Base-by-base conservation (phyloP, 2,113 vertebrate species). In the Pycnonotus jocosus region DNA sequence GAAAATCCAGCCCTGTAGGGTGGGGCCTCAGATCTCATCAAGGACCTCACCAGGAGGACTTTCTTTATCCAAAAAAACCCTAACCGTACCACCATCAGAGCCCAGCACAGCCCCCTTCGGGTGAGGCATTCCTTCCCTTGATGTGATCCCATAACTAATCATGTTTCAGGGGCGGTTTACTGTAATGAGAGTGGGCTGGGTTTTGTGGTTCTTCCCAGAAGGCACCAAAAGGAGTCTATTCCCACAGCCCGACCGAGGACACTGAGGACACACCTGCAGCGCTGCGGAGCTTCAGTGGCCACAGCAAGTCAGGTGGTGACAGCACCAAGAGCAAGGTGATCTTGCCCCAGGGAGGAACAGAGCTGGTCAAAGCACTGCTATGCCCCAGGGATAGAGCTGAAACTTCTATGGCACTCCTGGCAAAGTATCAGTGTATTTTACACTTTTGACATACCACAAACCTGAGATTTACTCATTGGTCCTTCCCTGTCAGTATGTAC, bases 281-380 rank as follows among this genome's bases (percentile, higher is more conserved):
- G 2, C 30, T 74, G 61, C 3, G 4, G 40, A 31, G 22, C 27
- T 42, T 66, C 0, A 0, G 33, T 54, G 79, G 14, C 40, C 62
- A 7, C 64, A 54, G 76, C 25, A 50, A 37, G 22, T 7, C 38
- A 28, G 44, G 60, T 20, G 23, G 38, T 85, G 42, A 81, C 42
- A 74, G 25, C 51, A 61, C 30, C 3, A 0, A 42, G 33, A 28
- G 22, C 47, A 76, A 56, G 42, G 20, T 35, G 50, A 22, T n/a
- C 42, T 58, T 6, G 0, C 15, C 22, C 21, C 0, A 0, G 18
- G 24, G 35, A 65, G 48, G 15, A 61, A 37, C 1, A 2, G 69
- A 30, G n/a, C 56, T 81, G 38, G n/a, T 64, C 0, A 0, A 28
- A 65, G 58, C 44, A 10, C 15, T 7, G 8, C 40, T 64, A 25